Evolutionary conservation across 2,113 vertebrate genomes (phyloP).

Genomic region (Condylura cristata): DNA sequence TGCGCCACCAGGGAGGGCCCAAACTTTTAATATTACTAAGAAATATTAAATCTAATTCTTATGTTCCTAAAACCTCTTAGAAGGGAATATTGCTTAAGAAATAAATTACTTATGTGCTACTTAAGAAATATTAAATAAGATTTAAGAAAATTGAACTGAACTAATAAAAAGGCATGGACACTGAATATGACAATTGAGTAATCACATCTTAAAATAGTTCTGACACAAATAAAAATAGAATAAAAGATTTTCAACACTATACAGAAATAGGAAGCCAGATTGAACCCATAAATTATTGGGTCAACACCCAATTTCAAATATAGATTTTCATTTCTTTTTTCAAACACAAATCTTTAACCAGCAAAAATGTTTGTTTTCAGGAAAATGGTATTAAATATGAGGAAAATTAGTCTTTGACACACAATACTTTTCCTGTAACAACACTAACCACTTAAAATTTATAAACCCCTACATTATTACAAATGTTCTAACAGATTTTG

Average conservation of each 20-base stretch:
- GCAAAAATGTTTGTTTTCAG: conserved; percentile 23
- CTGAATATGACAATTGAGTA: neutral
- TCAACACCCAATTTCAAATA: conserved; percentile 49
- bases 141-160: conserved; percentile 61
- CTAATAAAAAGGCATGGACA: neutral
- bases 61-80: neutral
- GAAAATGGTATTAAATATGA: conserved; percentile 9
- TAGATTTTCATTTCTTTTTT: neutral
- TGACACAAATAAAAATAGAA: conserved; percentile 37
- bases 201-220: conserved; percentile 41
- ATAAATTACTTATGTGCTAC: too few species aligned
- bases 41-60: conserved; percentile 54
- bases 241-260: neutral
- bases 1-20: too few species aligned
- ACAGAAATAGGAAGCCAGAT: conserved; percentile 9
- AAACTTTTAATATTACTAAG: conserved; percentile 48
- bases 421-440: neutral
- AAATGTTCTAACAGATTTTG: conserved; percentile 35
- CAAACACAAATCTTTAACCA: neutral
- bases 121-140: too few species aligned
- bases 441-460: conserved; percentile 27
- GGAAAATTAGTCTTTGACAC: neutral
- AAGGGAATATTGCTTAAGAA: neutral
- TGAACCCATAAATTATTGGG: neutral
- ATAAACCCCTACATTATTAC: conserved; percentile 23